phyloP scores from a whole-genome alignment of 1,140 invertebrate genomes.

The Hermatobates lingyangjiaoensis region DNA sequence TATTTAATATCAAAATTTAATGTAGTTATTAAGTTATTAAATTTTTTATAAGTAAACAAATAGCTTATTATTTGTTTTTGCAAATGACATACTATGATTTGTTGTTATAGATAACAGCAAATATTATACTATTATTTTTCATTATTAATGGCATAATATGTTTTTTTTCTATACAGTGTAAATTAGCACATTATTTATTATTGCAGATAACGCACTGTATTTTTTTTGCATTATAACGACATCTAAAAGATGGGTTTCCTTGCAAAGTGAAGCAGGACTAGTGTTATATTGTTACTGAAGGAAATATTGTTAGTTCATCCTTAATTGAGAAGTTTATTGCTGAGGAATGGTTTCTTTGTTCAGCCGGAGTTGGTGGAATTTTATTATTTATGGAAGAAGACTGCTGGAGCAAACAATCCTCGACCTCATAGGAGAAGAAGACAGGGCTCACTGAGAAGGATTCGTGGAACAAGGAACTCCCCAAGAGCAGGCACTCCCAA shows the following conservation, averaged over 20 bases:
- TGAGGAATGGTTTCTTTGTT: constrained; percentile 23
- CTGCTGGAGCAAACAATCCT: constrained; percentile 90
- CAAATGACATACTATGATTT: no score
- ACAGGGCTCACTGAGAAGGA: constrained; percentile 72
- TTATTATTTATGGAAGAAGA: constrained; percentile 99
- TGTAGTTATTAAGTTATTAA: background rate
- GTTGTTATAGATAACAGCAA: no score
- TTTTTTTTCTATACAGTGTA: no score
- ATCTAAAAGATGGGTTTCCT: no score
- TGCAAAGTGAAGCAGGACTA: background rate
- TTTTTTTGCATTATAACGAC: no score
- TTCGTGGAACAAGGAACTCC: constrained; percentile 57
- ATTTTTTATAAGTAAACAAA: background rate
- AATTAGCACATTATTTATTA: no score
- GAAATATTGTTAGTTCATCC: background rate
- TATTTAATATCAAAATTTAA: background rate
- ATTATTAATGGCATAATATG: no score
- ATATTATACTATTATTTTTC: no score
- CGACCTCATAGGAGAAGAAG: constrained; percentile 68
- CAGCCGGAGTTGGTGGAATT: constrained; percentile 91
- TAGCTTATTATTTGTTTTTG: no score
- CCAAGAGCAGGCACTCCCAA: constrained; percentile 37
- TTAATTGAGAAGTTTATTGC: no score
- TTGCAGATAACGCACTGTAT: no score
- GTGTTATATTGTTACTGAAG: background rate